These are phyloP conservation scores for Sparidentex hasta DNA, from an alignment of 2,797 vertebrate species.

Conservation along the genomic window DNA sequence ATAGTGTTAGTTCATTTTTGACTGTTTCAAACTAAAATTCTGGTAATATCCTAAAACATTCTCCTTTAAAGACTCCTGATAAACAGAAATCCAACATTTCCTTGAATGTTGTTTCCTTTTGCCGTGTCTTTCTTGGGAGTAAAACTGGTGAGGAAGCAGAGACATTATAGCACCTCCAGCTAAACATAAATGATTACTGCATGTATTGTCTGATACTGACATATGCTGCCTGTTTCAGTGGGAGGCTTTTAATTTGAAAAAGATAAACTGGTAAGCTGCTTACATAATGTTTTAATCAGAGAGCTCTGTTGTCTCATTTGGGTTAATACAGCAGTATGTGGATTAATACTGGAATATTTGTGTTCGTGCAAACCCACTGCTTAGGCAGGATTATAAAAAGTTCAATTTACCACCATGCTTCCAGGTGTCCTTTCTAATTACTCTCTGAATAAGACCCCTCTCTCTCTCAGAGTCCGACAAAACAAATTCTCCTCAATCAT, in stretches of 20 bases:
- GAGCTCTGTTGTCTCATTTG: conserved; percentile 22
- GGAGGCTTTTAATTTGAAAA: conserved; percentile 18
- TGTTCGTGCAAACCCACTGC: conserved; percentile 26
- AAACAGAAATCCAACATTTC: background rate
- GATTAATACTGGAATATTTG: conserved; percentile 43
- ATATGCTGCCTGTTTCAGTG: conserved; percentile 10
- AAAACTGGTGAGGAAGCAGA: conserved; percentile 12
- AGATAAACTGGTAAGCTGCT: conserved; percentile 30
- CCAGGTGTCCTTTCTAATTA: conserved; percentile 50
- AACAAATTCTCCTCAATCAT: conserved; percentile 20
- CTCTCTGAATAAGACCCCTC: conserved; percentile 13
- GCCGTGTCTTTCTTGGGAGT: background rate
- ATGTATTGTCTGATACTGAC: conserved; percentile 14
- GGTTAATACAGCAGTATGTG: conserved; percentile 28
- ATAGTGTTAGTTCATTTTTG: too few species aligned
- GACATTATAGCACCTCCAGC: background rate
- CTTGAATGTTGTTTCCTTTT: background rate
- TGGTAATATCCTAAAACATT: too few species aligned
- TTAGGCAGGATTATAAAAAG: conserved; percentile 18
- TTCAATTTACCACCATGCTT: conserved; percentile 36
- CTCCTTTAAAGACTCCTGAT: background rate
- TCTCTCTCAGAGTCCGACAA: conserved; percentile 13
- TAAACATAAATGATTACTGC: conserved; percentile 15
- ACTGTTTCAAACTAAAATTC: too few species aligned
- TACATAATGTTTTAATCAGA: conserved; percentile 24